Percentiles rank a stretch among this genome's conserved stretches.
phyloP scores from a whole-genome alignment of 2,797 vertebrate species.

The Melanotaenia boesemani region DNA sequence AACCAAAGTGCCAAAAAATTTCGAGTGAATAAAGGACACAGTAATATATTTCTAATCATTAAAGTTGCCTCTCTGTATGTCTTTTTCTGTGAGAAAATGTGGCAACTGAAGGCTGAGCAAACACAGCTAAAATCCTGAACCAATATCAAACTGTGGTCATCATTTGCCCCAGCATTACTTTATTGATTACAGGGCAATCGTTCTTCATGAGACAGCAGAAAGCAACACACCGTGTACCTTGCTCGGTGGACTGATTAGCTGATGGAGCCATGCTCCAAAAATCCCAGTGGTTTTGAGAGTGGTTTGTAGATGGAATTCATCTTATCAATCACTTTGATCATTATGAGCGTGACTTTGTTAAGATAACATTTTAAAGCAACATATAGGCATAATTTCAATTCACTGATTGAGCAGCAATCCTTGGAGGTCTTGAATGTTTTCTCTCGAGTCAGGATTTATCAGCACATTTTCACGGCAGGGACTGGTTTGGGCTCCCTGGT shows the following conservation, averaged over 20 bases:
- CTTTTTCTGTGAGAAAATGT: conserved; percentile 4
- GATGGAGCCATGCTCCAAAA: conserved; percentile 18
- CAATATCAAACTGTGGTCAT: conserved; percentile 59
- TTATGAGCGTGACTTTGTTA: background rate
- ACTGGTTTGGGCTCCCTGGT: conserved; percentile 53
- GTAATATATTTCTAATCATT: background rate
- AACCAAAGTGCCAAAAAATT: background rate
- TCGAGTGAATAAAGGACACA: background rate
- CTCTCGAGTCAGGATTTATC: conserved; percentile 41
- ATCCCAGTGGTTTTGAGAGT: conserved; percentile 7
- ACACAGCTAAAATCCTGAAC: conserved; percentile 50
- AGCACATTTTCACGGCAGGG: conserved; percentile 50
- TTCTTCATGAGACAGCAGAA: conserved; percentile 19
- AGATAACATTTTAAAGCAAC: background rate
- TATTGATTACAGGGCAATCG: conserved; percentile 36
- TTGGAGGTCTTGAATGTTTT: conserved; percentile 15
- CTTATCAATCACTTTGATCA: conserved; percentile 36
- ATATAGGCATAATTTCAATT: background rate
- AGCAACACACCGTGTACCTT: conserved; percentile 40
- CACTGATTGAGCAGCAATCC: background rate
- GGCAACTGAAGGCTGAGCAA: conserved; percentile 32
- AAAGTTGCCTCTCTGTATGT: background rate
- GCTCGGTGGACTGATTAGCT: conserved; percentile 46
- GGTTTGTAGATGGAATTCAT: background rate
- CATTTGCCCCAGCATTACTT: conserved; percentile 28